A percentile compares a stretch with the other conserved stretches of the same genome.
Evolutionary conservation across 2,797 vertebrate species (phyloP).

Genomic region (Fistularia commersonii): DNA sequence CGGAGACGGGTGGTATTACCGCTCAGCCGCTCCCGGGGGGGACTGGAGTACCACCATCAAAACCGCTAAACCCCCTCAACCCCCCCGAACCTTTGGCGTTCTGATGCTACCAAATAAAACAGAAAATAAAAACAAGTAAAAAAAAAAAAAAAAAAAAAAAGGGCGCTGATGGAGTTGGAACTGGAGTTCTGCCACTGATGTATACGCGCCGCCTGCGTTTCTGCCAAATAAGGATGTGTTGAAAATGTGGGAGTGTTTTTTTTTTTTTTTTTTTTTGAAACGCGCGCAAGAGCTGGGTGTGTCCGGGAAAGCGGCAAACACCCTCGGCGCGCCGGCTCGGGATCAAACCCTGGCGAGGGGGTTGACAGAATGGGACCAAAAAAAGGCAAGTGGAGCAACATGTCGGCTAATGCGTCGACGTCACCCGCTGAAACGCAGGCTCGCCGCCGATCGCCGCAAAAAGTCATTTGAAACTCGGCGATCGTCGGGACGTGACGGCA

Average conservation of each 20-base stretch:
- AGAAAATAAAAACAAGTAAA: no score
- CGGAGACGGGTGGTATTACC: conserved; percentile 25
- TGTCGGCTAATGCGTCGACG: no score
- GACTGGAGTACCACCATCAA: conserved; percentile 21
- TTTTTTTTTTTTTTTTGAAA: conserved; percentile 23
- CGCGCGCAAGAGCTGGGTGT: conserved; percentile 40
- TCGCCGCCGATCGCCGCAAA: no score
- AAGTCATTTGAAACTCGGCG: no score
- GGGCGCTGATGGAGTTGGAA: conserved; percentile 10
- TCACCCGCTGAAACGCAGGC: no score
- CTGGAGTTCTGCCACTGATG: conserved; percentile 11
- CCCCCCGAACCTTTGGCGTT: no score
- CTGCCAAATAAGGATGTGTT: conserved; percentile 44
- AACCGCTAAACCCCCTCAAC: conserved; percentile 1
- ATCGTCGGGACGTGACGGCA: no score
- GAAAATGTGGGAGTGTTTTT: conserved; percentile 33
- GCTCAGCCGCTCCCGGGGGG: conserved; percentile 20
- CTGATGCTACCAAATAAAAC: no score
- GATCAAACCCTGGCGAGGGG: conserved; percentile 26
- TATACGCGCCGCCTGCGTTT: conserved; percentile 13
- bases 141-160: conserved; percentile 3
- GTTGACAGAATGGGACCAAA: conserved; percentile 32
- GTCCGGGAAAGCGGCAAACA: conserved; percentile 42
- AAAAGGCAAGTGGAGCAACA: conserved; percentile 39
- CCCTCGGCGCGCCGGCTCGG: conserved; percentile 26